Percentiles rank a stretch among this genome's conserved stretches.
Evolutionary conservation across 2,888 invertebrate species (phyloP).

Genomic region (Bugula neritina): DNA sequence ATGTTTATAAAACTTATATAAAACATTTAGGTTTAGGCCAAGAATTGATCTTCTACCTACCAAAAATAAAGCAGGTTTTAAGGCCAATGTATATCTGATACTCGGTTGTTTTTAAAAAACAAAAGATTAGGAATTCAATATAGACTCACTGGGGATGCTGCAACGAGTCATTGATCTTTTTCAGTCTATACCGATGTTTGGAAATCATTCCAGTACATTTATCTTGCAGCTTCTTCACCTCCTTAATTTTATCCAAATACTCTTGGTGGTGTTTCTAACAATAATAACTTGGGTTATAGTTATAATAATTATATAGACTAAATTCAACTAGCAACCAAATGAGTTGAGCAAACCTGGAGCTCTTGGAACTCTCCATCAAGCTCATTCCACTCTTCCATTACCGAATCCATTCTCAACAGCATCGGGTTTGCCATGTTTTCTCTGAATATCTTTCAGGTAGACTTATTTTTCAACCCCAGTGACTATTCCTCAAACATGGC

Average conservation of each 20-base stretch:
- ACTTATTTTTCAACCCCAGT: no score
- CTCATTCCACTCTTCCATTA: slow-evolving; percentile 44
- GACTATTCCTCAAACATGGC: no score
- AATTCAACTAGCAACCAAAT: no score
- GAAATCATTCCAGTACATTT: slow-evolving; percentile 79
- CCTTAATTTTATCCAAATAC: slow-evolving; percentile 77
- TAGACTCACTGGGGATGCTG: slow-evolving; percentile 66
- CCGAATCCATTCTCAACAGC: not conserved
- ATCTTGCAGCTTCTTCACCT: slow-evolving; percentile 70
- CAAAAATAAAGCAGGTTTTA: no score
- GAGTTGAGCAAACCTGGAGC: slow-evolving; percentile 44
- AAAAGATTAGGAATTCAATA: no score
- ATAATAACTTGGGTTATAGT: slow-evolving; percentile 34
- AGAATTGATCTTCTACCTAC: no score
- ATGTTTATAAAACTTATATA: no score
- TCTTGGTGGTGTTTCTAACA: slow-evolving; percentile 69
- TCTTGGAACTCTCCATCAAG: slow-evolving; percentile 43
- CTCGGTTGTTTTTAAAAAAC: no score
- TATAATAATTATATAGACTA: not conserved
- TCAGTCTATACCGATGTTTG: slow-evolving; percentile 85
- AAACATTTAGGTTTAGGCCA: no score
- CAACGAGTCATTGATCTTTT: slow-evolving; percentile 69
- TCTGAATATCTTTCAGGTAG: no score
- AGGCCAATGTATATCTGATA: no score
- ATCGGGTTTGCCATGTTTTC: not conserved